Evolutionary conservation across 2,113 vertebrate genomes (phyloP).

Genomic region (Lates calcarifer): DNA sequence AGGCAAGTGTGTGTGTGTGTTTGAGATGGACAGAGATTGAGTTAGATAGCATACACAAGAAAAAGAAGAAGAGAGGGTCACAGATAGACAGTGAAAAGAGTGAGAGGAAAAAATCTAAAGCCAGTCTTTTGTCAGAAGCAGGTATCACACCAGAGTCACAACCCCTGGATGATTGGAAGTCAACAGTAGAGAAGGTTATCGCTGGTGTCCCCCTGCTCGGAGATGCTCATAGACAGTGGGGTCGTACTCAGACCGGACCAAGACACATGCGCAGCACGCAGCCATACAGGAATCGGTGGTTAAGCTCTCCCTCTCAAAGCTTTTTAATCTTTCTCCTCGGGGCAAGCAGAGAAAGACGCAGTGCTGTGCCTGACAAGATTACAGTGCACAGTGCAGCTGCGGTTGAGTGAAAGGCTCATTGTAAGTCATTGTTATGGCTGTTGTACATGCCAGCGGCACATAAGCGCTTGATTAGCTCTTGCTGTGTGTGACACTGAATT

Average conservation of each 20-base stretch:
- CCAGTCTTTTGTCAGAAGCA: slow-evolving; percentile 6
- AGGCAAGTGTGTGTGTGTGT: slow-evolving; percentile 14
- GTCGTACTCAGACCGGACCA: slow-evolving; percentile 18
- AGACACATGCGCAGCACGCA: slow-evolving; percentile 41
- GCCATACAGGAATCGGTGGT: slow-evolving; percentile 57
- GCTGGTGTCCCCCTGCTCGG: slow-evolving; percentile 17
- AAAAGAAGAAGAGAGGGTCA: slow-evolving; percentile 10
- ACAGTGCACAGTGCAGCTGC: slow-evolving; percentile 68
- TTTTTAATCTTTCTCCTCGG: slow-evolving; percentile 71
- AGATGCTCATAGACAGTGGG: slow-evolving; percentile 28
- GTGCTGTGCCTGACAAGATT: slow-evolving; percentile 75
- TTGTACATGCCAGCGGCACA: slow-evolving; percentile 72
- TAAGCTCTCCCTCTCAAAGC: slow-evolving; percentile 67
- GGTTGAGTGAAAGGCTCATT: slow-evolving; percentile 71
- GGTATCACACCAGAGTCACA: slow-evolving; percentile 13
- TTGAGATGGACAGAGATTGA: slow-evolving; percentile 43
- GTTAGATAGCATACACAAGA: slow-evolving; percentile 13
- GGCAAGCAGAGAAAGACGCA: slow-evolving; percentile 70
- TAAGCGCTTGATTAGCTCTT: slow-evolving; percentile 74
- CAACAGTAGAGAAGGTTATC: slow-evolving; percentile 43
- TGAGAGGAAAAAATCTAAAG: slow-evolving; percentile 1
- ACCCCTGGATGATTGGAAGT: slow-evolving; percentile 36
- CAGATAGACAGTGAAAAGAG: slow-evolving; percentile 4
- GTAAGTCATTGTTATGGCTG: slow-evolving; percentile 75
- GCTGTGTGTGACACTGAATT: slow-evolving; percentile 61